phyloP scores from a whole-genome alignment of 2,797 vertebrate species.

The Acanthurus leucopareius region DNA sequence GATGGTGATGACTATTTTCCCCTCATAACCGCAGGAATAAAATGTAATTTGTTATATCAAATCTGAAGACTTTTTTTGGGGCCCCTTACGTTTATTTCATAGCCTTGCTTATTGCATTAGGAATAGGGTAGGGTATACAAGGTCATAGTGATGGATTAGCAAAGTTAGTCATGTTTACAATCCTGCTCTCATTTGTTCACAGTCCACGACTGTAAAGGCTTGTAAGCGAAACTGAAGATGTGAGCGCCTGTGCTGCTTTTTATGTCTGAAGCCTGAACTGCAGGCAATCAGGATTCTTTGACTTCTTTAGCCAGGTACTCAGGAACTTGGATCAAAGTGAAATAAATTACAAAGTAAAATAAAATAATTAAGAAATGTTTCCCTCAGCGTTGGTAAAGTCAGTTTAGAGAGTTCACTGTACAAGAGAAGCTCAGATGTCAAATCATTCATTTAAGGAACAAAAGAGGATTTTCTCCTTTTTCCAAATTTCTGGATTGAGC shows the following conservation, averaged over 20 bases:
- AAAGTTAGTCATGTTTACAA: slow-evolving; percentile 12
- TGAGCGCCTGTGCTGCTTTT: slow-evolving; percentile 15
- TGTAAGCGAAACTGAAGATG: neutral
- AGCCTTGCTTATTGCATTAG: slow-evolving; percentile 16
- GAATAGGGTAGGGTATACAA: neutral
- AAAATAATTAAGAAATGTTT: slow-evolving; percentile 17
- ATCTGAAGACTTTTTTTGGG: slow-evolving; percentile 23
- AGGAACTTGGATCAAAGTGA: slow-evolving; percentile 21
- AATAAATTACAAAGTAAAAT: slow-evolving; percentile 6
- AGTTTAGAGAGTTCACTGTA: slow-evolving; percentile 8
- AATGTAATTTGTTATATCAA: slow-evolving; percentile 51
- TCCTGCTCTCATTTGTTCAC: slow-evolving; percentile 11
- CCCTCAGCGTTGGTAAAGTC: neutral
- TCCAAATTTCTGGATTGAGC: slow-evolving; percentile 52
- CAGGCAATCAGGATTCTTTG: slow-evolving; percentile 13
- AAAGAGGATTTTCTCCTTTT: slow-evolving; percentile 22
- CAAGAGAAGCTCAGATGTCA: slow-evolving; percentile 27
- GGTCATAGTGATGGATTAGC: slow-evolving; percentile 1
- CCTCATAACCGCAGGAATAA: slow-evolving; percentile 52
- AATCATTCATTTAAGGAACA: slow-evolving; percentile 57
- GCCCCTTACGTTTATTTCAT: neutral
- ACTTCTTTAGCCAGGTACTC: slow-evolving; percentile 17
- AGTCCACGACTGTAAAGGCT: neutral
- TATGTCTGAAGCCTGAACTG: slow-evolving; percentile 4
- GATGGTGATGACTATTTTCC: slow-evolving; percentile 65